These are phyloP conservation scores for Phengaris arion DNA, from an alignment of 2,888 invertebrate species.

Conservation along the genomic window DNA sequence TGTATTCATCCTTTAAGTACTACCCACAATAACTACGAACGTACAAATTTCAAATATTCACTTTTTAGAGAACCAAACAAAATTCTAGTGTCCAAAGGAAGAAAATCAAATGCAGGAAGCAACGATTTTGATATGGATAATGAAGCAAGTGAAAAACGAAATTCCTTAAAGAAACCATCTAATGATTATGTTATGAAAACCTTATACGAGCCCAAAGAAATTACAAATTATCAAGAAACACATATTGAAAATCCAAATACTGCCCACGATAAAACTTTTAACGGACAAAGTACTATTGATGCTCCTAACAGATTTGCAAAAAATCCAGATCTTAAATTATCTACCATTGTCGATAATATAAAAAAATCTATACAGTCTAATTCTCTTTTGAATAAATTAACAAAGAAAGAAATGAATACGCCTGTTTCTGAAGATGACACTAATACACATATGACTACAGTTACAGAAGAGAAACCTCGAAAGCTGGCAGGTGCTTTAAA, in stretches of 20 bases:
- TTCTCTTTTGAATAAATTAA: constrained; percentile 14
- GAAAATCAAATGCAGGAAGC: constrained; percentile 30
- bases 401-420: not conserved
- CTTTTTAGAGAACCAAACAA: constrained; percentile 34
- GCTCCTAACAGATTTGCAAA: not conserved
- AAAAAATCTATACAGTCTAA: constrained; percentile 26
- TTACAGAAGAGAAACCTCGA: constrained; percentile 18
- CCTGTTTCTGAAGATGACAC: not conserved
- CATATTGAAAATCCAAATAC: constrained; percentile 31
- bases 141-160: constrained; percentile 53
- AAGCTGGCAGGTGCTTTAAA: constrained; percentile 29
- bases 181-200: constrained; percentile 33
- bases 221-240: constrained; percentile 25
- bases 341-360: constrained; percentile 22
- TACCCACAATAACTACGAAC: constrained; percentile 33
- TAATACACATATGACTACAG: not conserved
- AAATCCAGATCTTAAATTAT: constrained; percentile 8
- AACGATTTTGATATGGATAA: constrained; percentile 53
- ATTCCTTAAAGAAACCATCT: constrained; percentile 42
- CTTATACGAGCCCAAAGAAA: constrained; percentile 33
- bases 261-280: not conserved
- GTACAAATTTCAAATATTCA: not conserved
- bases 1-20: constrained; percentile 47
- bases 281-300: not conserved
- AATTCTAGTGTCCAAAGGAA: constrained; percentile 35